Conservation (phyloP, 2,888 invertebrate genomes). For the Stramonita haemastoma region DNA sequence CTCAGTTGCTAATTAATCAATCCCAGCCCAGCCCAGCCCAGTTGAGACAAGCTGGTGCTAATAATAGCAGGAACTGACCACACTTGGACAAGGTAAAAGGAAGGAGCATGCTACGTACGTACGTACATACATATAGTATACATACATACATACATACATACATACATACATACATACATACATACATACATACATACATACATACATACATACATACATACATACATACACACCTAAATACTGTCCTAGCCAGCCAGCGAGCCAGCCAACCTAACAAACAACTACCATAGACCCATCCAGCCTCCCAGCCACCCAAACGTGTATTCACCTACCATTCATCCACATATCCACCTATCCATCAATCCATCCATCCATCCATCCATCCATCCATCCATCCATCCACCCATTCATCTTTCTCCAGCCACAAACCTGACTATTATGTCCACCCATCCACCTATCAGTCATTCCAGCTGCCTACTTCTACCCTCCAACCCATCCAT, state of each 20-base stretch:
- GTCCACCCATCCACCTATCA: background rate
- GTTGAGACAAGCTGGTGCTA: too few relatives aligned
- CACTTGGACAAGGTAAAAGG: background rate
- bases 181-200: slow-evolving; percentile 8
- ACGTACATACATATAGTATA: background rate
- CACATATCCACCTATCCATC: background rate
- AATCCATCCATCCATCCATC: background rate
- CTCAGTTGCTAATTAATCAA: too few relatives aligned
- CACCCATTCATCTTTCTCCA: background rate
- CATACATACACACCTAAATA: background rate
- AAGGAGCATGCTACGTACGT: background rate
- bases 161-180: background rate
- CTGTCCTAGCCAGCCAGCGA: background rate
- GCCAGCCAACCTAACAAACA: background rate
- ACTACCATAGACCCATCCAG: background rate
- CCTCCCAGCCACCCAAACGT: background rate
- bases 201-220: slow-evolving; percentile 8
- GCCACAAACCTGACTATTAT: background rate
- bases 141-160: background rate
- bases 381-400: background rate
- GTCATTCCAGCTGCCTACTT: too few relatives aligned
- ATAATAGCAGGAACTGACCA: too few relatives aligned
- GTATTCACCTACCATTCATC: background rate
- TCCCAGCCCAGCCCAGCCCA: too few relatives aligned
- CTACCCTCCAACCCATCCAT: too few relatives aligned